A percentile compares a stretch with the other conserved stretches of the same genome.
These are phyloP conservation scores for Cynopterus sphinx DNA, from an alignment of 2,797 vertebrate species.

Conservation along the genomic window DNA sequence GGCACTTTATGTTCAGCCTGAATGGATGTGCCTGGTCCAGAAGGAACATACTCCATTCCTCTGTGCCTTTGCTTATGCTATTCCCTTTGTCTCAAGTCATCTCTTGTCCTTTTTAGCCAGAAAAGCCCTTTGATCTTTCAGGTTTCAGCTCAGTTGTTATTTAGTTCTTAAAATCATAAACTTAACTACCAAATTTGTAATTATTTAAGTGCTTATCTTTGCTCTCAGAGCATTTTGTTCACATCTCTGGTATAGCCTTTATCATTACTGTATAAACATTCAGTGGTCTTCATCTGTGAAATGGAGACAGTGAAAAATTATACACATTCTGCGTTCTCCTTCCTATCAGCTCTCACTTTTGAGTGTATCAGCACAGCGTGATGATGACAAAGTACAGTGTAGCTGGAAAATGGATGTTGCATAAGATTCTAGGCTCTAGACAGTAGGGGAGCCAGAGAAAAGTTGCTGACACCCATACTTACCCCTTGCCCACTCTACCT, in stretches of 20 bases:
- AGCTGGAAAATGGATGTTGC: not conserved
- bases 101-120: not conserved
- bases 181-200: not conserved
- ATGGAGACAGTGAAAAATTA: not conserved
- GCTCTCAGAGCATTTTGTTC: not conserved
- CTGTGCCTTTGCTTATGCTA: not conserved
- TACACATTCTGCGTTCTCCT: not conserved
- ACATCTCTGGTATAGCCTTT: not conserved
- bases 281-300: not conserved
- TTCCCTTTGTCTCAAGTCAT: not conserved
- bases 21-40: not conserved
- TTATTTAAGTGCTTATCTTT: not conserved
- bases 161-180: slow-evolving; percentile 12
- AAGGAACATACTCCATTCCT: not conserved
- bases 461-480: not conserved
- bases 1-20: not conserved
- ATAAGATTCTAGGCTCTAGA: not conserved
- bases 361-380: not conserved
- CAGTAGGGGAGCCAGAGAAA: not conserved
- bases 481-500: not conserved
- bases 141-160: not conserved
- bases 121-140: not conserved
- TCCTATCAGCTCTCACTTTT: not conserved
- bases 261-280: not conserved
- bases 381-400: not conserved